phyloP scores from a whole-genome alignment of 2,888 invertebrate genomes.

The Dicyrtoma fusca region DNA sequence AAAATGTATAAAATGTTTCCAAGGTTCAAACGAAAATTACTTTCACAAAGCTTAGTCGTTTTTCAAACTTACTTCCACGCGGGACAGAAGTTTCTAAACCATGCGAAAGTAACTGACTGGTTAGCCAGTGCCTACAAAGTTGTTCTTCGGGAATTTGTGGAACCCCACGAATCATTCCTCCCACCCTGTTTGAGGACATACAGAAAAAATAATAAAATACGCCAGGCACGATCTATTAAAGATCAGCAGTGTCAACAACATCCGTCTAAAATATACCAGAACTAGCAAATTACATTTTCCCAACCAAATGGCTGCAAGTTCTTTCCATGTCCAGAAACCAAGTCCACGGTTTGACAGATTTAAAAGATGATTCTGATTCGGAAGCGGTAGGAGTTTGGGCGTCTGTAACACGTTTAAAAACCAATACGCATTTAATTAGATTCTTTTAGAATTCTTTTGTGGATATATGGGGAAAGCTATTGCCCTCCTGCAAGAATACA shows the following conservation, averaged over 20 bases:
- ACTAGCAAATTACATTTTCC: slow-evolving; percentile 58
- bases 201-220: too few species aligned
- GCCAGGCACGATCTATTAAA: too few species aligned
- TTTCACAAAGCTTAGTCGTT: too few species aligned
- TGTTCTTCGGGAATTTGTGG: slow-evolving; percentile 61
- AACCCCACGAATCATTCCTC: slow-evolving; percentile 64
- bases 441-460: too few species aligned
- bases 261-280: too few species aligned
- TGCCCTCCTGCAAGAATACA: too few species aligned
- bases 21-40: too few species aligned
- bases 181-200: slow-evolving; percentile 60
- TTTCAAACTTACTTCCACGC: slow-evolving; percentile 2
- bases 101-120: slow-evolving; percentile 60
- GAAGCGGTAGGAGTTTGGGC: slow-evolving; percentile 63
- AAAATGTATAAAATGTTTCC: too few species aligned
- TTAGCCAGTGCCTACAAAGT: slow-evolving; percentile 62
- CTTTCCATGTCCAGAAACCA: slow-evolving; percentile 68
- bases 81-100: slow-evolving; percentile 57
- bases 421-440: too few species aligned
- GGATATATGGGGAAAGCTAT: too few species aligned
- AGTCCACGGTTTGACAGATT: slow-evolving; percentile 61
- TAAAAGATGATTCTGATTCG: slow-evolving; percentile 58
- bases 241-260: too few species aligned
- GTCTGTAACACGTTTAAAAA: slow-evolving; percentile 59
- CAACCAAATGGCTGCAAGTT: slow-evolving; percentile 66